Percentiles rank a stretch among this genome's conserved stretches.
Evolutionary conservation across 2,113 vertebrate genomes (phyloP).

Genomic region (Sinocyclocheilus anshuiensis): DNA sequence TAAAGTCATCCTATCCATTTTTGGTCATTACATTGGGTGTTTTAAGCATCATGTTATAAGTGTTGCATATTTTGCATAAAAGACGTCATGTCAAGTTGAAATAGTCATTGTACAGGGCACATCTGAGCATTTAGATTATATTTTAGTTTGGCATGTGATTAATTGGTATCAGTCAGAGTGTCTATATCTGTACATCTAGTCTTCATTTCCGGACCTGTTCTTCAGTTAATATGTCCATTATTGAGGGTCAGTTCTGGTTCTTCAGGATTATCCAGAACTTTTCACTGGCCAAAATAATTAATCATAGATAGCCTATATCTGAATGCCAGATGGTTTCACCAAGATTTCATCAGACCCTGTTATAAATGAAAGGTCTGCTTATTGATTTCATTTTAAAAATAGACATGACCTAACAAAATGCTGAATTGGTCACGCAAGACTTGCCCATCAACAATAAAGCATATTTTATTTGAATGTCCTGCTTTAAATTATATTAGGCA

Average conservation of each 20-base stretch:
- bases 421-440: not conserved
- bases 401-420: not conserved
- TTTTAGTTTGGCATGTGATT: not conserved
- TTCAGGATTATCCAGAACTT: not conserved
- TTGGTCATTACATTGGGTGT: not conserved
- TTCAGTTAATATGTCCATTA: not conserved
- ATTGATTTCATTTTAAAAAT: not conserved
- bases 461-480: not conserved
- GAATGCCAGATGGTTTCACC: not conserved
- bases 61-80: not conserved
- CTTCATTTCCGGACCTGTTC: not conserved
- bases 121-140: not conserved
- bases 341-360: not conserved
- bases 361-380: not conserved
- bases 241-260: not conserved
- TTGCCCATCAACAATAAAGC: not conserved
- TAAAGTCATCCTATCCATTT: not conserved
- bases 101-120: not conserved
- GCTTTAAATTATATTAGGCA: not conserved
- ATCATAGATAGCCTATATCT: not conserved
- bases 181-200: not conserved
- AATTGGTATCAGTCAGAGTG: not conserved
- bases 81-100: not conserved
- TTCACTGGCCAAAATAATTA: not conserved
- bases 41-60: not conserved